phyloP scores from a whole-genome alignment of 2,888 invertebrate species.

The Dasypogon diadema region DNA sequence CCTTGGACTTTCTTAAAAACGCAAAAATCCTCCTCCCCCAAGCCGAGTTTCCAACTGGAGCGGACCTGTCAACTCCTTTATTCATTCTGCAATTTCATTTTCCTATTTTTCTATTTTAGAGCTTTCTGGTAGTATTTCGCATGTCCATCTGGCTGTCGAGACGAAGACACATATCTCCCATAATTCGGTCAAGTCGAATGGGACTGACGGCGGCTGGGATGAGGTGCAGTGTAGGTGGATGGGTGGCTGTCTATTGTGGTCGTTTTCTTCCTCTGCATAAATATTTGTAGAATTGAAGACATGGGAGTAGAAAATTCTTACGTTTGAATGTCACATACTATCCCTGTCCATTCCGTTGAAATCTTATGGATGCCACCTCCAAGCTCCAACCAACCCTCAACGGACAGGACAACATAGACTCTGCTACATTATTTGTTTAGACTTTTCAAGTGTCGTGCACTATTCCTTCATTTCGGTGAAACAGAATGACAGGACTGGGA shows the following conservation, averaged over 20 bases:
- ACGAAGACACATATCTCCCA: conserved; percentile 44
- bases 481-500: conserved; percentile 35
- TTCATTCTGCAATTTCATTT: conserved; percentile 48
- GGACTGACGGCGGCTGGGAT: background rate
- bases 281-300: conserved; percentile 49
- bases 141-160: conserved; percentile 43
- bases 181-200: conserved; percentile 45
- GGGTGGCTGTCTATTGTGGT: conserved; percentile 35
- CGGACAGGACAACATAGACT: background rate
- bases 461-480: conserved; percentile 44
- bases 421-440: conserved; percentile 45
- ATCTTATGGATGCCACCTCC: conserved; percentile 40
- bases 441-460: conserved; percentile 46
- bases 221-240: background rate
- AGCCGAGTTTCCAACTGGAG: background rate
- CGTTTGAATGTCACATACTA: conserved; percentile 49
- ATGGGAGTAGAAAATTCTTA: conserved; percentile 44
- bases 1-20: conserved; percentile 35
- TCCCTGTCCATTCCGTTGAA: conserved; percentile 41
- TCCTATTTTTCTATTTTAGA: conserved; percentile 37
- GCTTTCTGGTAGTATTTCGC: conserved; percentile 36
- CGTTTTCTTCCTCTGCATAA: conserved; percentile 47
- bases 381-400: background rate
- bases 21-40: background rate
- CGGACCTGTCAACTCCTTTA: conserved; percentile 27